Conservation (phyloP, 2,888 invertebrate genomes). For the Lagria hirta region DNA sequence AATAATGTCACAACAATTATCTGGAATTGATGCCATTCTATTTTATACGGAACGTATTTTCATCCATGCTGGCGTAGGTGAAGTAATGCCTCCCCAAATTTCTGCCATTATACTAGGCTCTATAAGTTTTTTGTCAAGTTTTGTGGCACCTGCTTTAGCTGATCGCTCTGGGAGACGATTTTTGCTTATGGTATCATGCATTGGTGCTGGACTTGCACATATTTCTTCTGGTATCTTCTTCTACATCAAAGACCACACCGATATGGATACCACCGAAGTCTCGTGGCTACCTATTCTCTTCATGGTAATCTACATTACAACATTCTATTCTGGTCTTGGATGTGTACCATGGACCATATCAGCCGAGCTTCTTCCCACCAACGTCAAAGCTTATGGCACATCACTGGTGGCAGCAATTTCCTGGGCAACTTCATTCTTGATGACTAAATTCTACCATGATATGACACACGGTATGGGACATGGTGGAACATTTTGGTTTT, state of each 20-base stretch:
- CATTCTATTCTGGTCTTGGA: slow-evolving; percentile 61
- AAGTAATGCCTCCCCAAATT: slow-evolving; percentile 37
- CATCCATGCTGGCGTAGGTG: slow-evolving; percentile 44
- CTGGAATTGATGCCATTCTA: slow-evolving; percentile 17
- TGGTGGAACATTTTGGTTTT: slow-evolving; percentile 69
- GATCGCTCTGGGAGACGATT: slow-evolving; percentile 73
- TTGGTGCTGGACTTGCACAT: slow-evolving; percentile 65
- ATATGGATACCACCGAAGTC: slow-evolving; percentile 57
- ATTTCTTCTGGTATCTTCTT: slow-evolving; percentile 63
- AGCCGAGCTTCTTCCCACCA: slow-evolving; percentile 76
- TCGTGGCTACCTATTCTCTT: slow-evolving; percentile 73
- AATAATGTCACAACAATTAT: slow-evolving; percentile 13
- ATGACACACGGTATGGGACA: slow-evolving; percentile 61
- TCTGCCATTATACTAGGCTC: slow-evolving; percentile 44
- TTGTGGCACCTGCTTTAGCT: slow-evolving; percentile 70
- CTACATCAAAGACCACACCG: slow-evolving; percentile 50
- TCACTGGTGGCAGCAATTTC: slow-evolving; percentile 74
- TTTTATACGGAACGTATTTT: slow-evolving; percentile 18
- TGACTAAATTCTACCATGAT: slow-evolving; percentile 67
- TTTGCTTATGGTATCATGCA: slow-evolving; percentile 68
- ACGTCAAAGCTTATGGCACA: slow-evolving; percentile 73
- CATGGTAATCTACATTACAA: slow-evolving; percentile 70
- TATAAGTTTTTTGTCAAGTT: slow-evolving; percentile 73
- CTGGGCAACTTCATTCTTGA: slow-evolving; percentile 70
- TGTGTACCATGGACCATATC: slow-evolving; percentile 60